Percentiles rank a stretch among this genome's conserved stretches.
These are phyloP conservation scores for Epistrophe grossulariae DNA, from an alignment of 2,888 invertebrate species.

Conservation along the genomic window DNA sequence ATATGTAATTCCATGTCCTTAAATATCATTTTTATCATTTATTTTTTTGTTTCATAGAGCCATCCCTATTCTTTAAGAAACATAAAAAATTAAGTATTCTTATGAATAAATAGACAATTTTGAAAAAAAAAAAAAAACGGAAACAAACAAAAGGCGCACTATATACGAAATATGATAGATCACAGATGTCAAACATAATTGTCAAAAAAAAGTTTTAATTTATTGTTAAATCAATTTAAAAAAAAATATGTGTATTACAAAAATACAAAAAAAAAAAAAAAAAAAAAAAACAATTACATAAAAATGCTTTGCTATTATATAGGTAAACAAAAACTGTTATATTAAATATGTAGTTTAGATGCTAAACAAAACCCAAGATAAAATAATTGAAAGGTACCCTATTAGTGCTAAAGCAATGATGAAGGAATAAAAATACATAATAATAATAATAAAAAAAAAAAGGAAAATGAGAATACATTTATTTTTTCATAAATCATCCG, in stretches of 20 bases:
- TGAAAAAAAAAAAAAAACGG: conserved; percentile 14
- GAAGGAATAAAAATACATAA: conserved; percentile 32
- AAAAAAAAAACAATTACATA: conserved; percentile 8
- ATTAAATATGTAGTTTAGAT: conserved; percentile 56
- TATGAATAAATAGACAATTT: conserved; percentile 15
- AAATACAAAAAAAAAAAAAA: conserved; percentile 18
- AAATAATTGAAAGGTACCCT: conserved; percentile 40
- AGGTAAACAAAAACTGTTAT: conserved; percentile 62
- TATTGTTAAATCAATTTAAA: conserved; percentile 23
- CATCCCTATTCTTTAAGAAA: conserved; percentile 40
- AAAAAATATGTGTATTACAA: not conserved
- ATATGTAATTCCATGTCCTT: not conserved
- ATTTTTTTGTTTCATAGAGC: conserved; percentile 3
- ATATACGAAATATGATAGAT: conserved; percentile 43
- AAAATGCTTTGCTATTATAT: conserved; percentile 63
- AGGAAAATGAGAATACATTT: conserved; percentile 46
- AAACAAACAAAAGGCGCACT: conserved; percentile 37
- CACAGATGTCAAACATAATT: conserved; percentile 55
- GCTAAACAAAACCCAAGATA: conserved; percentile 45
- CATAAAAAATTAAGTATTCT: conserved; percentile 35
- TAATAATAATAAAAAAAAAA: conserved; percentile 31
- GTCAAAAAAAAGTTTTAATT: conserved; percentile 46
- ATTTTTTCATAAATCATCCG: conserved; percentile 62
- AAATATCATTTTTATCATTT: not conserved
- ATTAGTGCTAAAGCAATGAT: conserved; percentile 65